phyloP scores from a whole-genome alignment of 2,113 vertebrate genomes.

The Struthio camelus region DNA sequence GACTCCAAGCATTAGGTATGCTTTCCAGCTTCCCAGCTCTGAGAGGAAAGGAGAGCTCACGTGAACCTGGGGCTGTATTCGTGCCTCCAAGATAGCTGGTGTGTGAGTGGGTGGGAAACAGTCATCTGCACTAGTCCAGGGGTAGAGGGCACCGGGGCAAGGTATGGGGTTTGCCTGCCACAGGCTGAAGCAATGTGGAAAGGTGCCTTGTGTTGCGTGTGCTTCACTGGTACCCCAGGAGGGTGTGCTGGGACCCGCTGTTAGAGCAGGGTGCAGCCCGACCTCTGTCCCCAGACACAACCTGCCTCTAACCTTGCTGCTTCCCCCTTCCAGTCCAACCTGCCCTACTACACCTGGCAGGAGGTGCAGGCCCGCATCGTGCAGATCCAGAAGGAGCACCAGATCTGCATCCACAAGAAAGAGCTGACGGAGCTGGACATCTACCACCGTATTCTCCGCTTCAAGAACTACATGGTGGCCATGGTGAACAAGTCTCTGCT shows the following conservation, averaged over 20 bases:
- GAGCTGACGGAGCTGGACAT: slow-evolving; percentile 94
- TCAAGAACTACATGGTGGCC: slow-evolving; percentile 99
- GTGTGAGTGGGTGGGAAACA: not conserved
- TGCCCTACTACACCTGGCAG: slow-evolving; percentile 97
- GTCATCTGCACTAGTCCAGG: not conserved
- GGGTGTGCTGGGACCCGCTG: not conserved
- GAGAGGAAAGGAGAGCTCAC: not conserved
- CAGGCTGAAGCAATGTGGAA: not conserved
- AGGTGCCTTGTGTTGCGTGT: accelerated
- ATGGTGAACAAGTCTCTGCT: slow-evolving; percentile 98
- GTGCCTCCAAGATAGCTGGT: not conserved
- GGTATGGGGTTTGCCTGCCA: not conserved
- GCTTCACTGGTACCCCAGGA: accelerated
- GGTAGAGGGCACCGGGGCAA: not conserved
- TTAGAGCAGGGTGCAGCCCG: not conserved
- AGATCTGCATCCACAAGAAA: slow-evolving; percentile 99
- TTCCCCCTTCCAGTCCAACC: slow-evolving; percentile 81
- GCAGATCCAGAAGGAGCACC: slow-evolving; percentile 98
- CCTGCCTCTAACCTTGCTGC: not conserved
- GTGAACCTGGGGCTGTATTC: not conserved
- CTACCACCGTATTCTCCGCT: slow-evolving; percentile 97
- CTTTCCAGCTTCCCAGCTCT: not conserved
- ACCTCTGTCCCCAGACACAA: not conserved
- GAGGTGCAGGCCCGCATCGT: slow-evolving; percentile 96
- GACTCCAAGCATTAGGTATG: not conserved